These are phyloP conservation scores for Brienomyrus longianalis DNA, from an alignment of 2,113 vertebrate genomes.

Conservation along the genomic window DNA sequence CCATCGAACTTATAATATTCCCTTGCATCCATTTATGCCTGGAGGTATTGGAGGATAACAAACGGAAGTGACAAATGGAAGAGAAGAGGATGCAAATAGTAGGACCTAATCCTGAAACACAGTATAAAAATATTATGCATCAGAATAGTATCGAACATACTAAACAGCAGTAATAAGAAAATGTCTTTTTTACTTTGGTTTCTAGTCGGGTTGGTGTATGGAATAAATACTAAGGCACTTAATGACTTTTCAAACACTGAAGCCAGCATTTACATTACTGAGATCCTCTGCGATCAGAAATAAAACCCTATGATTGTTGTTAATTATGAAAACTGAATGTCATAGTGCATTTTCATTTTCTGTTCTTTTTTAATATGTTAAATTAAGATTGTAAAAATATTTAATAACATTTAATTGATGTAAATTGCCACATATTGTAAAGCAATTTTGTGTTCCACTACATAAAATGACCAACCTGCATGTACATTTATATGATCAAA, in stretches of 20 bases:
- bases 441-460: background rate
- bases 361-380: background rate
- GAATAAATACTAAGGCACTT: background rate
- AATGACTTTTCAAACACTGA: background rate
- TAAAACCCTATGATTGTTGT: background rate
- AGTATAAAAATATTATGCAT: background rate
- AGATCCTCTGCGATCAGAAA: background rate
- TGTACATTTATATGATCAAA: background rate
- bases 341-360: background rate
- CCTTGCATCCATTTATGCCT: background rate
- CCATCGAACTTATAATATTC: background rate
- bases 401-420: background rate
- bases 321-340: background rate
- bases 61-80: background rate
- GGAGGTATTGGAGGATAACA: background rate
- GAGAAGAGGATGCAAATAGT: background rate
- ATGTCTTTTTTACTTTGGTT: background rate
- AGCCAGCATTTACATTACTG: background rate
- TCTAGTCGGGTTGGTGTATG: background rate
- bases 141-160: background rate
- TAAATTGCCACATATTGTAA: background rate
- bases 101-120: background rate
- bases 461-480: background rate
- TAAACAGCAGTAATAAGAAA: background rate
- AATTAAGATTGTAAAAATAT: background rate